Conservation (phyloP, 2,888 invertebrate species). For the Xestia c-nigrum region DNA sequence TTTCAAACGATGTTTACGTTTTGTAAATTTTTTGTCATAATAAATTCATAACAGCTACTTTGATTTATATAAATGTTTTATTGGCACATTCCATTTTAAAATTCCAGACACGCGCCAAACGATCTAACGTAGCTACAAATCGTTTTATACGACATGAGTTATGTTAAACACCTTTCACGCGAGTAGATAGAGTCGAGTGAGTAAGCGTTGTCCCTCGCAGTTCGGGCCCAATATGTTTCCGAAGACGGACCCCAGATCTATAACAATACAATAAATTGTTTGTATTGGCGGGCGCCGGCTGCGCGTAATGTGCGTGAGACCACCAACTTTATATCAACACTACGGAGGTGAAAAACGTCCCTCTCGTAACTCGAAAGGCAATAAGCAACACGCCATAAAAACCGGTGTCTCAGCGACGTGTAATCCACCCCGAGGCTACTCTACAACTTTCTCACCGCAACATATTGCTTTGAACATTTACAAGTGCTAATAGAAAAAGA, state of each 20-base stretch:
- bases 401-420: slow-evolving; percentile 70
- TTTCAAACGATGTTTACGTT: slow-evolving; percentile 32
- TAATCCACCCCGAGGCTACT: slow-evolving; percentile 65
- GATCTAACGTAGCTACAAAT: slow-evolving; percentile 42
- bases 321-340: slow-evolving; percentile 81
- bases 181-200: slow-evolving; percentile 62
- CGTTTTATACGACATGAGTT: slow-evolving; percentile 55
- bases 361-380: slow-evolving; percentile 78
- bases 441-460: slow-evolving; percentile 58
- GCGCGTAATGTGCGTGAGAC: slow-evolving; percentile 83
- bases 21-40: slow-evolving; percentile 22
- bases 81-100: slow-evolving; percentile 36
- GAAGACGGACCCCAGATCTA: slow-evolving; percentile 80
- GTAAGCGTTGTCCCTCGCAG: slow-evolving; percentile 70
- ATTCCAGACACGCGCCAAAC: slow-evolving; percentile 40
- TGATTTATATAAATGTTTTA: slow-evolving; percentile 38
- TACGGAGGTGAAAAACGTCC: slow-evolving; percentile 81
- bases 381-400: slow-evolving; percentile 78
- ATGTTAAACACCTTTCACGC: slow-evolving; percentile 54
- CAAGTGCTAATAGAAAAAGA: slow-evolving; percentile 67
- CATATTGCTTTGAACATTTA: slow-evolving; percentile 67
- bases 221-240: slow-evolving; percentile 78
- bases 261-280: slow-evolving; percentile 87
- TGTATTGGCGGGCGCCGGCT: slow-evolving; percentile 81
- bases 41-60: slow-evolving; percentile 52